Evolutionary conservation across 2,113 vertebrate genomes (phyloP), one percentile per base, ranked within the genome.

Genomic region (Tenebrosternarchus preto): DNA sequence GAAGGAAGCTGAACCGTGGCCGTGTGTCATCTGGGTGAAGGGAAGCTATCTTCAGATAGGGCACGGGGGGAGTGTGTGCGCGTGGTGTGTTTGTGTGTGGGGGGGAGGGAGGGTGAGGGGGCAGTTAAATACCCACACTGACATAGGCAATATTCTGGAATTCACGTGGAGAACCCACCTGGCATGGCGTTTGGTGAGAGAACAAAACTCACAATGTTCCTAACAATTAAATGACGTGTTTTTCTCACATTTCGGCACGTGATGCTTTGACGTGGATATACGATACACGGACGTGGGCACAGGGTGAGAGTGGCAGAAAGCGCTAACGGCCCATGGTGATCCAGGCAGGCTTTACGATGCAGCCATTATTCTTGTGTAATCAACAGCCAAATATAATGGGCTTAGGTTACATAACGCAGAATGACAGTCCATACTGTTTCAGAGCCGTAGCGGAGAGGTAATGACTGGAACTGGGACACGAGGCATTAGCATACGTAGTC

Each of bases 331-430:
- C 36, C 29, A 53, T 22, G 68, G 70, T 27, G 27, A 73, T 22
- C 63, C 29, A 43, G 78, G 56, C 69, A 66, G 68, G 43, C 73
- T 53, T 72, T 9, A 79, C 39, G 70, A 46, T 19, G 55, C 22
- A 39, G 72, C 55, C 56, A 50, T 76, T 27, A 69, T 27, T 75
- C 50, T 74, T 80, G 61, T 46, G 25, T 80, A 66, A 80, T 53
- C 79, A 59, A 33, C 50, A 75, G 63, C 17, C 22, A 59, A 66
- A 76, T 69, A 69, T 81, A 70, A 76, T 27, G 53, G 15, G 68
- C 29, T 61, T 81, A 70, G 22, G 80, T 76, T 81, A 70, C 64
- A 59, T 81, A 76, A 81, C 80, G 46, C 50, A 27, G 20, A 67
- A 43, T 33, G 75, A 76, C 43, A 50, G 25, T 61, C 43, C 33